phyloP scores from a whole-genome alignment of 2,888 invertebrate genomes.

The Torymus auratus region DNA sequence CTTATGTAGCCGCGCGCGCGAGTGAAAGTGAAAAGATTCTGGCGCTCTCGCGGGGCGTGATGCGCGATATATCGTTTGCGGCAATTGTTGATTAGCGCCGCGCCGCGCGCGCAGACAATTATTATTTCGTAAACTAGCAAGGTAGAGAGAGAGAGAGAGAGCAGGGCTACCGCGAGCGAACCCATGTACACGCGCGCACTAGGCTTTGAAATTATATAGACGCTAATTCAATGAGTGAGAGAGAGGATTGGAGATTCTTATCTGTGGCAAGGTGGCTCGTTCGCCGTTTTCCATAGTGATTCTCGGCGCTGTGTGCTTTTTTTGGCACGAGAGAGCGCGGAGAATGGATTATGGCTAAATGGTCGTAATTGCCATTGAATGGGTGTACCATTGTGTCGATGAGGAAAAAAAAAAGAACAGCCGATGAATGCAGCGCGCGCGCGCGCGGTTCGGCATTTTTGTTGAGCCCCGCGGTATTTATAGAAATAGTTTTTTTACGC shows the following conservation, averaged over 20 bases:
- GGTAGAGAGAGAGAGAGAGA: too few relatives aligned
- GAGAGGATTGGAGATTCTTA: slow-evolving; percentile 39
- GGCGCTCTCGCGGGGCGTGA: slow-evolving; percentile 32
- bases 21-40: slow-evolving; percentile 42
- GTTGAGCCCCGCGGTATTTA: too few relatives aligned
- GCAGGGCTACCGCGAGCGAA: slow-evolving; percentile 42
- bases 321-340: not conserved
- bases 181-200: not conserved
- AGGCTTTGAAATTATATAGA: slow-evolving; percentile 24
- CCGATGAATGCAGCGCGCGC: too few relatives aligned
- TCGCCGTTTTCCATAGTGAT: slow-evolving; percentile 18
- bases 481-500: too few relatives aligned
- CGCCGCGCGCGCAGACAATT: slow-evolving; percentile 34
- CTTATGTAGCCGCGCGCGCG: not conserved
- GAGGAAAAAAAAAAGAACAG: not conserved
- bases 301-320: not conserved
- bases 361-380: slow-evolving; percentile 45
- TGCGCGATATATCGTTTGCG: slow-evolving; percentile 35
- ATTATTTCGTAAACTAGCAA: slow-evolving; percentile 49
- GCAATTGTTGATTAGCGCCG: slow-evolving; percentile 44
- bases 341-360: slow-evolving; percentile 36
- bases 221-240: slow-evolving; percentile 44
- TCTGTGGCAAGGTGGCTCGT: not conserved
- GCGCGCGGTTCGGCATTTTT: too few relatives aligned
- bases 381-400: slow-evolving; percentile 39